phyloP scores from a whole-genome alignment of 1,140 invertebrate genomes.

The Drusus annulatus region DNA sequence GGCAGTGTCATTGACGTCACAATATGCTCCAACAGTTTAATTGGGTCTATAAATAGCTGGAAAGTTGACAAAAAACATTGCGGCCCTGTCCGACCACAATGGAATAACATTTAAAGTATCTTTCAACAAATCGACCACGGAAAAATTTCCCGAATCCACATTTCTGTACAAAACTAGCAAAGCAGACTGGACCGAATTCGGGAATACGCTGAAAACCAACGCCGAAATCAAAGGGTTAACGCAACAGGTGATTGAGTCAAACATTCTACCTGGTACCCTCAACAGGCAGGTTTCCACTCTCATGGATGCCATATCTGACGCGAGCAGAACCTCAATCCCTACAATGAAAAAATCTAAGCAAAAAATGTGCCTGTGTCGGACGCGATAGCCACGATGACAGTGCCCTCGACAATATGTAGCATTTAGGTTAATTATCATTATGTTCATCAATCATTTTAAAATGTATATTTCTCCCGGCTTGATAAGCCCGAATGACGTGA shows the following conservation, averaged over 20 bases:
- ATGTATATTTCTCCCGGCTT: too few species aligned
- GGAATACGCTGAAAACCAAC: background rate
- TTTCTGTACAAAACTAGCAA: slow-evolving; percentile 8
- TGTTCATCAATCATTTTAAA: too few species aligned
- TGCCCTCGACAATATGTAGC: too few species aligned
- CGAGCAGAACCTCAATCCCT: background rate
- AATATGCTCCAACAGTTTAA: background rate
- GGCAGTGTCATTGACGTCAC: background rate
- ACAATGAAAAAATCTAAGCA: too few species aligned
- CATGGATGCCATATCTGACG: background rate
- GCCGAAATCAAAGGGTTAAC: background rate
- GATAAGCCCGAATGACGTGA: too few species aligned
- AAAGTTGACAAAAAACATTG: background rate
- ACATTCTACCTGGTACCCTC: background rate
- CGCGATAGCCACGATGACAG: too few species aligned
- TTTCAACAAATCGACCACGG: background rate
- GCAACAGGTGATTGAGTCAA: background rate
- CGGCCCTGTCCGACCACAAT: background rate
- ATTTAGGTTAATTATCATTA: too few species aligned
- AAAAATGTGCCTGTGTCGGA: too few species aligned
- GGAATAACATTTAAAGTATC: too few species aligned
- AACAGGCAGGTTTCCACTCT: too few species aligned
- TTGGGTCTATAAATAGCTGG: too few species aligned
- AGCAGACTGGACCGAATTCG: slow-evolving; percentile 2
- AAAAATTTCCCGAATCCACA: background rate